Evolutionary conservation across 2,888 invertebrate species (phyloP), one percentile per base, ranked within the genome.

Genomic region (Molorchus minor): DNA sequence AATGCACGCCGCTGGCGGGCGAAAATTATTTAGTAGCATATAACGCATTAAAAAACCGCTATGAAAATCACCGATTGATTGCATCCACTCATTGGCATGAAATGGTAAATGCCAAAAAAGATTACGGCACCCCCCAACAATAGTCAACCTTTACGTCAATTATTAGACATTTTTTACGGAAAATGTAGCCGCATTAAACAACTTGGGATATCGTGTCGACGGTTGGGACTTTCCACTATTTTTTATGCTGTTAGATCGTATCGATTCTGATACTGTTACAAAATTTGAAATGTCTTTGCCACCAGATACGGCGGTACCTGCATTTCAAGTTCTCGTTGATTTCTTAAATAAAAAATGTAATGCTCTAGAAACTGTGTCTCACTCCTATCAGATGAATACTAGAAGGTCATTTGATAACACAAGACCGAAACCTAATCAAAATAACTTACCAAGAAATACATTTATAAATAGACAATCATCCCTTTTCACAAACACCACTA

Each of bases 271-370:
- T 38, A 38, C 38, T 38, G 15, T 15, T 38, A 13, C 17, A 3
- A n/a, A 15, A 12, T 12, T 38, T 2, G 1, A 38, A 38, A 8
- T 38, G 8, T n/a, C n/a, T 8, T 38, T 8, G n/a, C 13, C 5
- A 5, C 25, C 25, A 4, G 8, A 25, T 5, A 5, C 8, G 8
- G 25, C 4, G 8, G 4, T 25, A 25, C 5, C 4, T 5, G 10
- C n/a, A 15, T 17, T 19, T 1, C 25, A 47, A 46, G 13, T 20
- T 30, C 29, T 46, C 7, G 29, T 3, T 2, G 13, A 15, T 13
- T 21, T 46, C 20, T 46, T 46, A 30, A 29, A 29, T 25, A 46
- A 46, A 46, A 13, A 46, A 12, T 46, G 46, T 46, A 15, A 1
- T 12, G 29, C 30, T 12, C 2, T 46, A 15, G 17, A 41, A 16